Conservation (phyloP, 2,888 invertebrate genomes). For the Leptinotarsa rubiginosa region DNA sequence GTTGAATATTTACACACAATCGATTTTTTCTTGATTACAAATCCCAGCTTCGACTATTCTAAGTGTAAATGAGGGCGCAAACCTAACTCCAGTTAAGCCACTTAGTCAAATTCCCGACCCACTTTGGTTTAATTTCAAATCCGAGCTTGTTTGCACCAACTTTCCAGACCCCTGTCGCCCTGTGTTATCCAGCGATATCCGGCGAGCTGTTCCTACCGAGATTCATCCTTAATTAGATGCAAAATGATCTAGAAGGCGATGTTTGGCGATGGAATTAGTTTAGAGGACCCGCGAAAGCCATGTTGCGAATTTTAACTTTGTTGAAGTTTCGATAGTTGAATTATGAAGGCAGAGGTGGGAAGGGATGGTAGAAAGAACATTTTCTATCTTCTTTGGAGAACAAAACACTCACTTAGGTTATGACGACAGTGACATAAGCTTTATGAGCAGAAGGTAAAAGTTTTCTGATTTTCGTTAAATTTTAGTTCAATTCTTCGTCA, state of each 20-base stretch:
- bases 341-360: neutral
- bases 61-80: conserved; percentile 49
- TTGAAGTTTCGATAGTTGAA: conserved; percentile 16
- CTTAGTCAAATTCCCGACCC: conserved; percentile 44
- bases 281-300: conserved; percentile 48
- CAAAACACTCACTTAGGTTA: too few species aligned
- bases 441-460: too few species aligned
- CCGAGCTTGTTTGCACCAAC: conserved; percentile 34
- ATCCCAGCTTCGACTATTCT: conserved; percentile 20
- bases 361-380: neutral
- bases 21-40: conserved; percentile 10
- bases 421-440: too few species aligned
- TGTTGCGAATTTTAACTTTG: conserved; percentile 48
- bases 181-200: conserved; percentile 18
- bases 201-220: conserved; percentile 15
- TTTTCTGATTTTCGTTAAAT: too few species aligned
- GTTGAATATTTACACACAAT: neutral
- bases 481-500: too few species aligned
- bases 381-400: neutral
- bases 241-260: conserved; percentile 37
- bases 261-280: conserved; percentile 45
- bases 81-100: conserved; percentile 50
- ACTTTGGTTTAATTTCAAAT: conserved; percentile 45
- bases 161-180: conserved; percentile 22
- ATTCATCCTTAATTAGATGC: conserved; percentile 33